Base-by-base conservation (phyloP, 2,888 invertebrate species). In the Amphipyra tragopoginis region DNA sequence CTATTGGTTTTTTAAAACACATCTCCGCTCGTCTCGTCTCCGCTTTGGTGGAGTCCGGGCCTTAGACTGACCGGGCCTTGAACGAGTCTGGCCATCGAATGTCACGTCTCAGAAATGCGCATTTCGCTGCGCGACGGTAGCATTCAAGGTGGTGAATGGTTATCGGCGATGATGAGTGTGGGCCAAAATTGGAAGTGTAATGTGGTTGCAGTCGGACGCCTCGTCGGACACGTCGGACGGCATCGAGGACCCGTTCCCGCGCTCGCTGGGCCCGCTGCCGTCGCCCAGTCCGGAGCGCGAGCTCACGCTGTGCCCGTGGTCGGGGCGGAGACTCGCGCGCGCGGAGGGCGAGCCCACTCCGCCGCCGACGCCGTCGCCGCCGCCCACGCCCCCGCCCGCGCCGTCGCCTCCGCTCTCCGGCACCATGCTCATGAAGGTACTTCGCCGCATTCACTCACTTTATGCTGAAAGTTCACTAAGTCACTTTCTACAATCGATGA, bases 241-340 rank as follows among this genome's bases (percentile, higher is more conserved):
- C 71, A 85, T 96, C 67, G 95, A 95, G 74, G 96, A 97, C 84
- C 95, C 95, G 77, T 96, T 96, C 92, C 96, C 96, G 15, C 85
- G 86, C 10, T 84, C 86, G 36, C 87, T 93, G 57, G 94, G 94
- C 42, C 90, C 95, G 10, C 80, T 95, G 65, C 95, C 95, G 65
- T 86, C 96, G 44, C 90, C 96, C 11, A 96, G 96, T 83, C 97
- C 97, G 15, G 96, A 96, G 9, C 95, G 96, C 62, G 96, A 96
- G 56, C 96, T 97, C 56, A 96, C 97, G 47, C 92, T 98, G 71
- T 97, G 97, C 63, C 94, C 94, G 50, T 67, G 52, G 40, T 77
- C 90, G 8, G 94, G 94, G 10, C 79, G 81, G 59, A 85, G 95
- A 1, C 86, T 95, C 64, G 95, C 96, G 72, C 95, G 96, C 76